phyloP scores from a whole-genome alignment of 1,140 invertebrate species.

The Papilio glaucus region DNA sequence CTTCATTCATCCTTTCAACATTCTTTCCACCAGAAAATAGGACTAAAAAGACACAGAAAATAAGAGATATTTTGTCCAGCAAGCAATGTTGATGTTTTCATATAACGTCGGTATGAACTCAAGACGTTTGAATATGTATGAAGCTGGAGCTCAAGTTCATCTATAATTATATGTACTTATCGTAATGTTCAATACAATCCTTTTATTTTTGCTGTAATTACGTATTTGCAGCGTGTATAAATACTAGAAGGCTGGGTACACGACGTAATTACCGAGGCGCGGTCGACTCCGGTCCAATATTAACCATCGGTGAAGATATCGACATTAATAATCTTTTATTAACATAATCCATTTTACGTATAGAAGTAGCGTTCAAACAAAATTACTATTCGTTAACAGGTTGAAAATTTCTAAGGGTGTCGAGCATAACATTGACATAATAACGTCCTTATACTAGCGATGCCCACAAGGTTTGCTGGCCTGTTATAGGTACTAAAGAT shows the following conservation, averaged over 20 bases:
- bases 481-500: conserved; percentile 47
- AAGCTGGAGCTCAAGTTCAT: not conserved
- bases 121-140: conserved; percentile 22
- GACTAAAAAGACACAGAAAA: not conserved
- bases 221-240: not conserved
- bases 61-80: not conserved
- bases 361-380: not conserved
- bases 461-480: conserved; percentile 42
- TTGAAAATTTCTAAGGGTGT: conserved; percentile 43
- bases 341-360: conserved; percentile 8
- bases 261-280: conserved; percentile 4
- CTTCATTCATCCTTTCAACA: too few relatives aligned
- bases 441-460: conserved; percentile 45
- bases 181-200: not conserved
- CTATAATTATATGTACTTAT: conserved; percentile 10
- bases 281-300: not conserved
- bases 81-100: not conserved
- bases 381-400: conserved; percentile 42
- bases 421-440: conserved; percentile 51
- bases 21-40: too few relatives aligned
- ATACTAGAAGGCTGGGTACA: conserved; percentile 2
- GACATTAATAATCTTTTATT: conserved; percentile 39
- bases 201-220: conserved; percentile 28
- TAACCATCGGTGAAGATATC: conserved; percentile 17
- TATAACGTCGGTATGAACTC: not conserved